Percentiles rank a stretch among this genome's conserved stretches.
Conservation (phyloP, 1,140 invertebrate species). For the Hestina assimilis region DNA sequence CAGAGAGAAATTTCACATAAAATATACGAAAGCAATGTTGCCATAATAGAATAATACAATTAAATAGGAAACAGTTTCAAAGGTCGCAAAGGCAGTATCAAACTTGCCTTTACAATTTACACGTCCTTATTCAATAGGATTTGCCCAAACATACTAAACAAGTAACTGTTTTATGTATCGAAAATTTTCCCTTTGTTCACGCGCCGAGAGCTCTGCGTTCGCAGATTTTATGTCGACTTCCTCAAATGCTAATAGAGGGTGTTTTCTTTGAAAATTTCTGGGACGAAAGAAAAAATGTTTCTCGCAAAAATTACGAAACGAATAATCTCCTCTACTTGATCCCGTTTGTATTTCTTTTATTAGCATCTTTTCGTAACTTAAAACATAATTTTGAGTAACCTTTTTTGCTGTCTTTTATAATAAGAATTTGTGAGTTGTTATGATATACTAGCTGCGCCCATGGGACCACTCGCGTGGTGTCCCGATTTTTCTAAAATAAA, state of each 20-base stretch:
- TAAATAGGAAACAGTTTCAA: slow-evolving; percentile 6
- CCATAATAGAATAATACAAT: slow-evolving; percentile 1
- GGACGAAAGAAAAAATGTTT: slow-evolving; percentile 8
- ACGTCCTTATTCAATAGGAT: slow-evolving; percentile 1
- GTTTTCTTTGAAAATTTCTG: slow-evolving; percentile 8
- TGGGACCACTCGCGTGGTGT: too few species aligned
- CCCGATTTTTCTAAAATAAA: too few species aligned
- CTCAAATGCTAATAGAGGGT: slow-evolving; percentile 16
- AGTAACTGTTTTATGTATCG: slow-evolving; percentile 9
- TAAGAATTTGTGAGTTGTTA: too few species aligned
- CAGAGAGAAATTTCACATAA: not conserved
- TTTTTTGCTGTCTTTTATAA: too few species aligned
- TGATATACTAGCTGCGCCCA: too few species aligned
- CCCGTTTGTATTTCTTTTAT: not conserved
- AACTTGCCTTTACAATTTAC: slow-evolving; percentile 2
- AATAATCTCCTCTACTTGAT: not conserved
- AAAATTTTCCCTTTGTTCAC: slow-evolving; percentile 15
- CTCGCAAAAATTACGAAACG: not conserved
- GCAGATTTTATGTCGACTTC: slow-evolving; percentile 20
- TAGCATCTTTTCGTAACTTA: not conserved
- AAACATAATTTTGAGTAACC: too few species aligned
- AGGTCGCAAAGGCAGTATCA: slow-evolving; percentile 5
- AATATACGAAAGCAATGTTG: slow-evolving; percentile 3
- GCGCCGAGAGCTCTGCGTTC: slow-evolving; percentile 2
- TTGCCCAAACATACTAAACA: slow-evolving; percentile 14